A percentile compares a stretch with the other conserved stretches of the same genome.
These are phyloP conservation scores for Anaspis maculata DNA, from an alignment of 2,888 invertebrate species.

Conservation along the genomic window DNA sequence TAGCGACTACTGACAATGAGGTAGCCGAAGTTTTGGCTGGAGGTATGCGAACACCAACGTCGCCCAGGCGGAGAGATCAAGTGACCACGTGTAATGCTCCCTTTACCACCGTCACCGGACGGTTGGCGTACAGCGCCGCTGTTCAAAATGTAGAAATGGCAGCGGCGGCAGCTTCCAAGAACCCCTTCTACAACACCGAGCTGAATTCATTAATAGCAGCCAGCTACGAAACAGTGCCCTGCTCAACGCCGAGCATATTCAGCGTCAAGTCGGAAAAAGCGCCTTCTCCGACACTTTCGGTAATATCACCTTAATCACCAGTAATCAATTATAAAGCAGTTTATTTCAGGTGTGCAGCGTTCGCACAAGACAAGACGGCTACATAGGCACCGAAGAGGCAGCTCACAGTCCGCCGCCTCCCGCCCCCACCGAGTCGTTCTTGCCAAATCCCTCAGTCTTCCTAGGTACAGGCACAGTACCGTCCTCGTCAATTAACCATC, in stretches of 20 bases:
- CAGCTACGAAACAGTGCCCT: slow-evolving; percentile 44
- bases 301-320: no score
- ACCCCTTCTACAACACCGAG: slow-evolving; percentile 42
- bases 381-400: slow-evolving; percentile 40
- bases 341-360: slow-evolving; percentile 57
- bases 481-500: slow-evolving; percentile 35
- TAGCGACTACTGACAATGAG: slow-evolving; percentile 54
- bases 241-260: slow-evolving; percentile 47
- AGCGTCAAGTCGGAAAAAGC: slow-evolving; percentile 46
- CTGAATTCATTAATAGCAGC: slow-evolving; percentile 44
- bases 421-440: slow-evolving; percentile 55
- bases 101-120: slow-evolving; percentile 56
- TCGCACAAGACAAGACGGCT: slow-evolving; percentile 57
- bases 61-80: slow-evolving; percentile 50
- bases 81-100: slow-evolving; percentile 51
- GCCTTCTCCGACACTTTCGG: slow-evolving; percentile 54
- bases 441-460: slow-evolving; percentile 40
- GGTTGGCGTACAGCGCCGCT: slow-evolving; percentile 58
- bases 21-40: slow-evolving; percentile 52
- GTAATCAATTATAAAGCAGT: no score
- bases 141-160: slow-evolving; percentile 55
- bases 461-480: slow-evolving; percentile 36
- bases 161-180: slow-evolving; percentile 43
- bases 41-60: slow-evolving; percentile 45
- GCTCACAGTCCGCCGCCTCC: slow-evolving; percentile 71